These are phyloP conservation scores for Acanthosepion lycidas DNA, from an alignment of 2,888 invertebrate species.

Conservation along the genomic window DNA sequence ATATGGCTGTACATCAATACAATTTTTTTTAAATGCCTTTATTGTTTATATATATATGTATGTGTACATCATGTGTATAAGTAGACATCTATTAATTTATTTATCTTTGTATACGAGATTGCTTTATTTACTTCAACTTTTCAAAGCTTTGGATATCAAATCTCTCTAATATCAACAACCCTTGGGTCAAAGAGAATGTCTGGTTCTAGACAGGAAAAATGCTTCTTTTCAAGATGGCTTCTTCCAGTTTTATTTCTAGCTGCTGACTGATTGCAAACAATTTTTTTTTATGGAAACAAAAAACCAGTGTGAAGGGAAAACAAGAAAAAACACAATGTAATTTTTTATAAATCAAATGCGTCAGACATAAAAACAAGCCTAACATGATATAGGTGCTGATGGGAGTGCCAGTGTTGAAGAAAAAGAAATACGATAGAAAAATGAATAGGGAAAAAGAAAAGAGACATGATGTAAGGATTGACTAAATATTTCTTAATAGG, in stretches of 20 bases:
- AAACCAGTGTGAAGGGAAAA: background rate
- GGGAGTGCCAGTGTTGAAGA: background rate
- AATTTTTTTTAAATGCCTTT: too few relatives aligned
- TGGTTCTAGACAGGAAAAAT: background rate
- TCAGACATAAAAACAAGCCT: background rate
- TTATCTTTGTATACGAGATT: background rate
- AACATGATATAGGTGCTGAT: background rate
- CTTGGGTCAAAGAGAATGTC: background rate
- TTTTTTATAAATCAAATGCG: background rate
- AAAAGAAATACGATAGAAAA: background rate
- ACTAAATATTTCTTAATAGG: too few relatives aligned
- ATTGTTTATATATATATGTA: too few relatives aligned
- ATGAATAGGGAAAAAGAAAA: background rate
- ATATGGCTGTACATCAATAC: too few relatives aligned
- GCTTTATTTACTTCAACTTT: background rate
- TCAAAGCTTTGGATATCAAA: background rate
- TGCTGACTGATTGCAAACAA: background rate
- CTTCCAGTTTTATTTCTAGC: background rate
- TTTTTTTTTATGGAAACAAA: background rate
- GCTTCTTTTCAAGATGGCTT: background rate
- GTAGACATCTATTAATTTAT: too few relatives aligned
- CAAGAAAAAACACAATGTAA: background rate
- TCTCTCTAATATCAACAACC: background rate
- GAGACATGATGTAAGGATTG: background rate
- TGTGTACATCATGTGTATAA: background rate